These are phyloP conservation scores for Epinephelus lanceolatus DNA, from an alignment of 2,113 vertebrate species.

Conservation along the genomic window DNA sequence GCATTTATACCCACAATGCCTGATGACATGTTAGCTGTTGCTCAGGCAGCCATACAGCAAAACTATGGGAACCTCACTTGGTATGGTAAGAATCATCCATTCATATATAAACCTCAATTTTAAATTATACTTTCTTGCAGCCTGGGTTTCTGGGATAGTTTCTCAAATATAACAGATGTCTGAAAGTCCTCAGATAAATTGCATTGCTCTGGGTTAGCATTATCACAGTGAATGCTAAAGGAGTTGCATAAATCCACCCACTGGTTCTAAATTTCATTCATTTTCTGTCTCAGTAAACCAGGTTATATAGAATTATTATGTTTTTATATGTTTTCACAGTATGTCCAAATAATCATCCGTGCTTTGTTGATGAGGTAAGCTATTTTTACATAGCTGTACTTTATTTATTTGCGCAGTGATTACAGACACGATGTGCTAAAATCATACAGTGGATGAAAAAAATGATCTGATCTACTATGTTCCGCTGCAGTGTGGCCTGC, in stretches of 20 bases:
- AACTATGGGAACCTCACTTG: constrained; percentile 31
- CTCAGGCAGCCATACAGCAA: constrained; percentile 47
- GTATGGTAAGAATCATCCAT: constrained; percentile 87
- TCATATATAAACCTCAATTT: background rate
- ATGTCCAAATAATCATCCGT: constrained; percentile 89
- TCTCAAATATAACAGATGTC: background rate
- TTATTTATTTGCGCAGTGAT: background rate
- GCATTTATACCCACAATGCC: constrained; percentile 93
- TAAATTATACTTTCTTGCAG: background rate
- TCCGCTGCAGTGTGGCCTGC: constrained; percentile 85
- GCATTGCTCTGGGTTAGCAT: background rate
- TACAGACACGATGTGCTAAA: background rate
- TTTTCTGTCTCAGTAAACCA: background rate
- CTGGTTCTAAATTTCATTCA: background rate
- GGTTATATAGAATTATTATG: background rate
- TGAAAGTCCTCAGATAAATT: background rate
- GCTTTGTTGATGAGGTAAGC: constrained; percentile 87
- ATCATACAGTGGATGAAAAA: background rate
- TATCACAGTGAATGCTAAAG: background rate
- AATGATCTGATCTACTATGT: background rate
- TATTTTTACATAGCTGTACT: background rate
- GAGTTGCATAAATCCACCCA: background rate
- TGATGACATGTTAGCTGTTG: constrained; percentile 86
- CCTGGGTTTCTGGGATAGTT: background rate
- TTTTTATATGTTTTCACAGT: constrained; percentile 63